Evolutionary conservation across 2,888 invertebrate species (phyloP).

Genomic region (Eristalinus sepulchralis): DNA sequence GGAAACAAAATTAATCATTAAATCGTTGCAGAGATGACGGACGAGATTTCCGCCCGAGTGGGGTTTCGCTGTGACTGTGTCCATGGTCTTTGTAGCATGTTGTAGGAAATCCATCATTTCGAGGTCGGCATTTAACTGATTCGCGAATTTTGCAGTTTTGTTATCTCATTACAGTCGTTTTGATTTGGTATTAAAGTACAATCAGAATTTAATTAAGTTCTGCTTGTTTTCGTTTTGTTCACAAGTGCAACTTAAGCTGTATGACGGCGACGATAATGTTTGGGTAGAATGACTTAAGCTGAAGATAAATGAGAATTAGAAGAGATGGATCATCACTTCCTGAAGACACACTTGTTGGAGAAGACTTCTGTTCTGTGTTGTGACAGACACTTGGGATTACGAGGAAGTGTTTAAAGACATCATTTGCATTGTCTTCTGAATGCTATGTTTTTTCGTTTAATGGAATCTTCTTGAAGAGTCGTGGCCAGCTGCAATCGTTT

Average conservation of each 20-base stretch:
- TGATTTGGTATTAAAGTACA: constrained; percentile 36
- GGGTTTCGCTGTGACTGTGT: background rate
- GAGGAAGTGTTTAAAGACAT: background rate
- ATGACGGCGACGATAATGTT: background rate
- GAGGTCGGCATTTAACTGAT: constrained; percentile 27
- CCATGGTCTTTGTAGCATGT: background rate
- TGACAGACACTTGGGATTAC: background rate
- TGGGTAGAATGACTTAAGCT: background rate
- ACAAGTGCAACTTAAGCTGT: constrained; percentile 4
- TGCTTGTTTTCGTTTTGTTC: background rate
- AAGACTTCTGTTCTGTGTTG: background rate
- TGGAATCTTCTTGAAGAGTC: too few relatives aligned
- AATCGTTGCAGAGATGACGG: constrained; percentile 32
- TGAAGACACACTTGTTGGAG: background rate
- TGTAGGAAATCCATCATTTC: background rate
- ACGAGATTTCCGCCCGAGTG: constrained; percentile 11
- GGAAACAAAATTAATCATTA: constrained; percentile 29
- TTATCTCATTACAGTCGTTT: constrained; percentile 24
- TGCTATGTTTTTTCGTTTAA: too few relatives aligned
- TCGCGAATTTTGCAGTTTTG: constrained; percentile 33
- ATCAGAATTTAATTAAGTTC: constrained; percentile 33
- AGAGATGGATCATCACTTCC: background rate
- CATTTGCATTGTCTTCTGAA: background rate
- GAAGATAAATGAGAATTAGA: background rate
- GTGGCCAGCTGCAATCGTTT: too few relatives aligned